Conservation (phyloP, 2,797 vertebrate species). For the Tapirus indicus region DNA sequence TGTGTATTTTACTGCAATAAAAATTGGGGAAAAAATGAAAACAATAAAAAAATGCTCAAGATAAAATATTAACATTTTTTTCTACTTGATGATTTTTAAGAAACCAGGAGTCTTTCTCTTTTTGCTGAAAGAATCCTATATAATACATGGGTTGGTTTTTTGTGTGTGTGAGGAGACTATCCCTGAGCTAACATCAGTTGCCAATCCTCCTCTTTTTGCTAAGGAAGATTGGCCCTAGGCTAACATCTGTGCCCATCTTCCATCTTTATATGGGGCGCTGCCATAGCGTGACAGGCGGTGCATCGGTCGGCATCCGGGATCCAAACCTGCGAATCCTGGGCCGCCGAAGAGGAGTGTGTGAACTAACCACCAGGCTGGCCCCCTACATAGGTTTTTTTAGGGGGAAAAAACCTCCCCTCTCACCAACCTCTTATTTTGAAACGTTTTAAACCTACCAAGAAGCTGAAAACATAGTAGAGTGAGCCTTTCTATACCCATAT, state of each 20-base stretch:
- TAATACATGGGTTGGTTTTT: not conserved
- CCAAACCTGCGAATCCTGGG: too few relatives aligned
- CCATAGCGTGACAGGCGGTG: too few relatives aligned
- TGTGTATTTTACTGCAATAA: not conserved
- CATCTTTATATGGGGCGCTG: too few relatives aligned
- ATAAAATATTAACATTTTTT: slow-evolving; percentile 20
- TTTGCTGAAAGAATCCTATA: slow-evolving; percentile 10
- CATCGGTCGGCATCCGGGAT: too few relatives aligned
- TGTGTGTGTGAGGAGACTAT: too few relatives aligned
- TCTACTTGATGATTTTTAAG: not conserved
- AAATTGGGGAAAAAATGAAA: not conserved
- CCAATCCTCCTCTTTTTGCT: too few relatives aligned
- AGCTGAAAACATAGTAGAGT: not conserved
- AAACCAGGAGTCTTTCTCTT: not conserved
- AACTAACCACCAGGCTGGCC: too few relatives aligned
- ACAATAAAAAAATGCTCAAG: not conserved
- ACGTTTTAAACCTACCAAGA: not conserved
- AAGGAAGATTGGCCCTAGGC: too few relatives aligned
- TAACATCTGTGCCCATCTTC: too few relatives aligned
- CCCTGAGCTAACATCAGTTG: too few relatives aligned
- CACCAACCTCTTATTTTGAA: slow-evolving; percentile 8
- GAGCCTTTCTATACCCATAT: not conserved
- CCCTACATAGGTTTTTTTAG: not conserved
- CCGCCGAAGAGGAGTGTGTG: too few relatives aligned
- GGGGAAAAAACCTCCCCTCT: not conserved